Base-by-base conservation (phyloP, 2,888 invertebrate genomes). In the Siphonodentalium dalli region DNA sequence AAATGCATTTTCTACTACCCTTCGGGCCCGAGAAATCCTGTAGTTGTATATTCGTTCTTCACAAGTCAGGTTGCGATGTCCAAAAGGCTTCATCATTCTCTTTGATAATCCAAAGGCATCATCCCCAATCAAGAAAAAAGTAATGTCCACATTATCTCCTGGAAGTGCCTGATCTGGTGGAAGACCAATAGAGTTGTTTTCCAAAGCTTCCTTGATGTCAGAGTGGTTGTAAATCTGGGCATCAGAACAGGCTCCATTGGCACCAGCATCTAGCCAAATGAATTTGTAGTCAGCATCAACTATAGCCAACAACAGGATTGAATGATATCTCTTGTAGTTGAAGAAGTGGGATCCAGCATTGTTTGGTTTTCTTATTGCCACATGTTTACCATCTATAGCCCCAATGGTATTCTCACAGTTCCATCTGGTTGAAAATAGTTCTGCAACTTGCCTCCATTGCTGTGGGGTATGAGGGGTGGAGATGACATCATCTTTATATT, bases 281-380 rank as follows among this genome's bases (percentile, higher is more conserved):
- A 65, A 68, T 39, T 54, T 61, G 58, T 64, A 67, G 42, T 64
- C 58, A 8, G 59, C 57, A 56, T 63, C 61, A 27, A 61, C 68
- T 21, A 66, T 38, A n/a, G 48, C 62, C 51, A 67, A 3, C 3
- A 61, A 24, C 24, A 63, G 49, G 15, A 66, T 57, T 20, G 51
- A 59, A 29, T 45, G 57, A 33, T 60, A 65, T 9, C 53, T 45
- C 38, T 68, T 61, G 55, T 61, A 65, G 52, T 63, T 65, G 49
- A 56, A 45, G 54, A 61, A 67, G n/a, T 34, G 15, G 29, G 47
- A 38, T 4, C 61, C 61, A 23, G 39, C 26, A 13, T 55, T 43
- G 3, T 23, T 15, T 1, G 58, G 61, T 15, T 28, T 26, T 47
- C 51, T 49, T 13, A 56, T 48, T 48, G 61, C 54, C 18, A 65